These are phyloP conservation scores for Oceanodroma tethys DNA, from an alignment of 2,113 vertebrate species.

Conservation along the genomic window DNA sequence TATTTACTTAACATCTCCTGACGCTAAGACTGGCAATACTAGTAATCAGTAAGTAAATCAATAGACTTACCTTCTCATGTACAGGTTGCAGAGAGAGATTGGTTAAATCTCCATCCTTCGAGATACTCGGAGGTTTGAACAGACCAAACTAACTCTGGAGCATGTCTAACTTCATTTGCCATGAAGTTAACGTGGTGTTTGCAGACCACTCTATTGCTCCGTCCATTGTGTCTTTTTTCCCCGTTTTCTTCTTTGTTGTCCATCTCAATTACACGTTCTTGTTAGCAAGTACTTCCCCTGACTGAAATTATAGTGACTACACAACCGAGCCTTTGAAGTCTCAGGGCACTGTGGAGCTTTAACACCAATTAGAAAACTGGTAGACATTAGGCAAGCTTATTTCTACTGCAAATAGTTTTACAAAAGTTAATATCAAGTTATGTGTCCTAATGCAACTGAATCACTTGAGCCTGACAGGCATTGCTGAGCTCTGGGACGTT, in stretches of 20 bases:
- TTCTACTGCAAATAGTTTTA: neutral
- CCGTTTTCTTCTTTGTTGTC: neutral
- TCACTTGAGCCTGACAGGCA: neutral
- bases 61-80: neutral
- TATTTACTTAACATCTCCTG: neutral
- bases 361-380: neutral
- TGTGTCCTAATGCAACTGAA: neutral
- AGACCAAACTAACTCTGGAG: neutral
- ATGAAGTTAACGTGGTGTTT: neutral
- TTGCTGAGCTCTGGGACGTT: neutral
- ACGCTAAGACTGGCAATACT: neutral
- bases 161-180: neutral
- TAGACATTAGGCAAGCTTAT: neutral
- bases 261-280: neutral
- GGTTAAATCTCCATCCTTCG: neutral
- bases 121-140: neutral
- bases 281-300: neutral
- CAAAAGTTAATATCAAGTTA: neutral
- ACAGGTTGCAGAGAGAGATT: neutral
- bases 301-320: neutral
- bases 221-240: neutral
- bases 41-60: neutral
- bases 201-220: neutral
- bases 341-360: neutral
- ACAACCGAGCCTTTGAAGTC: neutral